Conservation (phyloP, 2,113 vertebrate genomes). For the Anseranas semipalmata region DNA sequence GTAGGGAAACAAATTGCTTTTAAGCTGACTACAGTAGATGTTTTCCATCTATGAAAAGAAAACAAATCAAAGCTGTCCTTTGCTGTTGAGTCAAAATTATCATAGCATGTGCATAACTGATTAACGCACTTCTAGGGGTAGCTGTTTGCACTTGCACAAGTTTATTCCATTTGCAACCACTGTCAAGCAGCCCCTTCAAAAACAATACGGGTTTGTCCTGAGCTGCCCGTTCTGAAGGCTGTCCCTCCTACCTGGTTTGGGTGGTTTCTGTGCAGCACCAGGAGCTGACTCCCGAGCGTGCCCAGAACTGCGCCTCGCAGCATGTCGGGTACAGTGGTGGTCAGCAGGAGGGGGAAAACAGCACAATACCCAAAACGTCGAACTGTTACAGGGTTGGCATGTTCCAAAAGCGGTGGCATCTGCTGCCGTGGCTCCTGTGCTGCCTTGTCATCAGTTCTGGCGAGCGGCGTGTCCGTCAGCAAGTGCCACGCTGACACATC, state of each 20-base stretch:
- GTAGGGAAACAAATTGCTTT: background rate
- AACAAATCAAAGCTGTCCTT: background rate
- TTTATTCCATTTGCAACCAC: background rate
- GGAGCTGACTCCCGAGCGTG: background rate
- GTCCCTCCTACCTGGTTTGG: fast-evolving
- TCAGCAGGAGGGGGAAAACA: background rate
- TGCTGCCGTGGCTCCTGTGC: background rate
- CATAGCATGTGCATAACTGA: background rate
- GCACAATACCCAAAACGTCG: fast-evolving
- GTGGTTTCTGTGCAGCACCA: background rate
- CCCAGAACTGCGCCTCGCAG: background rate
- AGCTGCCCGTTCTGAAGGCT: background rate
- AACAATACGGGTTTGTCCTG: background rate
- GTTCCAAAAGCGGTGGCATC: background rate
- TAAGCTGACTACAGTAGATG: conserved; percentile 5
- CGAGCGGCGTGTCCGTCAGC: background rate
- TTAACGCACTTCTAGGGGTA: background rate
- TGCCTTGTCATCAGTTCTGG: too few relatives aligned
- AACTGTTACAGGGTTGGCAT: too few relatives aligned
- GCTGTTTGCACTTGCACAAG: background rate
- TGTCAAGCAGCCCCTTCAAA: background rate
- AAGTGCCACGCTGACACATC: background rate
- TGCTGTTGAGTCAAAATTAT: background rate
- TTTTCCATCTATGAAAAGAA: background rate
- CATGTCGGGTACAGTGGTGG: fast-evolving